phyloP scores from a whole-genome alignment of 2,797 vertebrate genomes.

The Echeneis naucrates region DNA sequence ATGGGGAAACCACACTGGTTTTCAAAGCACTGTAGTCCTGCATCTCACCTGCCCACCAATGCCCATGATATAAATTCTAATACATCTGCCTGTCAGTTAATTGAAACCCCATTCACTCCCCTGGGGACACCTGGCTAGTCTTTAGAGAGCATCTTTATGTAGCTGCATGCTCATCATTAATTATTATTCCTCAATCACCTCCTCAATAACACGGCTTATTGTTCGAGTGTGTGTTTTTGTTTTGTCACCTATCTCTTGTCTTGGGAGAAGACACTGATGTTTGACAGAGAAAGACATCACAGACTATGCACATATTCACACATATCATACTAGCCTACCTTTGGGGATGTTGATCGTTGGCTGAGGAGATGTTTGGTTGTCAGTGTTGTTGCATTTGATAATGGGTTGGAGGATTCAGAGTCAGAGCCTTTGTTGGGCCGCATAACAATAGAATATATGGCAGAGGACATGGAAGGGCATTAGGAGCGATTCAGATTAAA shows the following conservation, averaged over 20 bases:
- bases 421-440: slow-evolving; percentile 40
- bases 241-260: slow-evolving; percentile 61
- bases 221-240: slow-evolving; percentile 58
- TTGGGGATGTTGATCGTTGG: slow-evolving; percentile 57
- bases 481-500: slow-evolving; percentile 9
- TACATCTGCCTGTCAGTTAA: slow-evolving; percentile 80
- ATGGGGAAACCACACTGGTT: slow-evolving; percentile 80
- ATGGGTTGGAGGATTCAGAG: slow-evolving; percentile 21
- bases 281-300: slow-evolving; percentile 72
- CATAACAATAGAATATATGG: slow-evolving; percentile 44
- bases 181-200: slow-evolving; percentile 74
- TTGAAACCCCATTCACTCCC: slow-evolving; percentile 75
- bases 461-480: slow-evolving; percentile 64
- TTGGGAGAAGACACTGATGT: slow-evolving; percentile 66
- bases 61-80: slow-evolving; percentile 77
- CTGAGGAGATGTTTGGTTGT: slow-evolving; percentile 59
- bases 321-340: slow-evolving; percentile 53
- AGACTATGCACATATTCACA: slow-evolving; percentile 55
- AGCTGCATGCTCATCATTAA: slow-evolving; percentile 68
- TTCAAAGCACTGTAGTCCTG: slow-evolving; percentile 79
- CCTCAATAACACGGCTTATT: slow-evolving; percentile 60
- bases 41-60: slow-evolving; percentile 69
- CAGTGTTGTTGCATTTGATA: slow-evolving; percentile 70
- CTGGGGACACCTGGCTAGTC: slow-evolving; percentile 62
- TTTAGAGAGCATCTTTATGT: slow-evolving; percentile 73